Conservation (phyloP, 2,888 invertebrate genomes). For the Tenthredo distinguenda region DNA sequence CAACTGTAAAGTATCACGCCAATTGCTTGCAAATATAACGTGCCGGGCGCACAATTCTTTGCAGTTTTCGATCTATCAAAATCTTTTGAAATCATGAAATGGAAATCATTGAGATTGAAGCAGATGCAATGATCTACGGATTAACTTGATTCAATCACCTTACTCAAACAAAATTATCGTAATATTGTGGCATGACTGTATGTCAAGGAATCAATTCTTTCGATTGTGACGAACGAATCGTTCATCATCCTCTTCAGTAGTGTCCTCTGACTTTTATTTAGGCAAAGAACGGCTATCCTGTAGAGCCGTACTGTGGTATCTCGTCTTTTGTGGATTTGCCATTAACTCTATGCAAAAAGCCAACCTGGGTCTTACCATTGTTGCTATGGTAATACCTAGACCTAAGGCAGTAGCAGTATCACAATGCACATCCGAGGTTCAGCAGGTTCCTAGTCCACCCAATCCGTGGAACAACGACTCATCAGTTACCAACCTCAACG, state of each 20-base stretch:
- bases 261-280: conserved; percentile 46
- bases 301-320: conserved; percentile 81
- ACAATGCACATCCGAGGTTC: conserved; percentile 66
- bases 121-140: no score
- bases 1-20: no score
- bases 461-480: conserved; percentile 36
- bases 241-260: not conserved
- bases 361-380: conserved; percentile 85
- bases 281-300: conserved; percentile 71
- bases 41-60: no score
- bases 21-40: no score
- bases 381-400: conserved; percentile 81
- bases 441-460: conserved; percentile 19
- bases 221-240: not conserved
- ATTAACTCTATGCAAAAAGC: conserved; percentile 86
- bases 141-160: no score
- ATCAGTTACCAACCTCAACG: conserved; percentile 42
- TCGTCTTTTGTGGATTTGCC: conserved; percentile 84
- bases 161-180: no score
- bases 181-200: no score
- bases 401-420: conserved; percentile 63
- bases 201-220: no score
- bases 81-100: no score
- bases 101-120: no score
- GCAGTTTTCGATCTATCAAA: no score